These are phyloP conservation scores for Planiliza haematocheilus DNA, from an alignment of 2,113 vertebrate species.

Conservation along the genomic window DNA sequence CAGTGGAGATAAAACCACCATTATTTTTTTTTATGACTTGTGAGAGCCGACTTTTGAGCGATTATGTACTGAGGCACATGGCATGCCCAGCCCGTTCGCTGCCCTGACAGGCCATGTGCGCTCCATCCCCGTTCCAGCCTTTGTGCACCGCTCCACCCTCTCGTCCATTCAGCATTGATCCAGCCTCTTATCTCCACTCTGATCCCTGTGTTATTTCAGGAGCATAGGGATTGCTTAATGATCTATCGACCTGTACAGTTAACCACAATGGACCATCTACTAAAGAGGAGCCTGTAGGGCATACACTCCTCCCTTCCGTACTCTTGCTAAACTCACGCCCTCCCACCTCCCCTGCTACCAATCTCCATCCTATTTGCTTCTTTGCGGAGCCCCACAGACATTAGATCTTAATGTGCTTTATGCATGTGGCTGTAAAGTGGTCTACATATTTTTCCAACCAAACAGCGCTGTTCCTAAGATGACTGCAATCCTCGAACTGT, in stretches of 20 bases:
- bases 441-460: conserved; percentile 51
- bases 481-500: conserved; percentile 20
- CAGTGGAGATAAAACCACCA: neutral
- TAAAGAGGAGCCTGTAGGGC: conserved; percentile 66
- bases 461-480: conserved; percentile 38
- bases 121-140: conserved; percentile 27
- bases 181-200: conserved; percentile 78
- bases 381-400: conserved; percentile 57
- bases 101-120: neutral
- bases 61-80: conserved; percentile 15
- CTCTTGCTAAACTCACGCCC: conserved; percentile 33
- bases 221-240: conserved; percentile 81
- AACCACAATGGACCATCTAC: conserved; percentile 73
- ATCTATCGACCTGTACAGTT: conserved; percentile 78
- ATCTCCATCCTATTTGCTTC: conserved; percentile 44
- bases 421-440: conserved; percentile 72
- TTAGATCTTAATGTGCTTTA: conserved; percentile 69
- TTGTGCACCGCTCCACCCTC: conserved; percentile 24
- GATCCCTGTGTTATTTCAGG: conserved; percentile 81
- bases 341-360: conserved; percentile 36
- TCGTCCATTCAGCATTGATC: conserved; percentile 72
- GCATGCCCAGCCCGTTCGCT: conserved; percentile 1
- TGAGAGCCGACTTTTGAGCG: conserved; percentile 5
- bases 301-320: conserved; percentile 29
- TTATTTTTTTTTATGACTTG: conserved; percentile 12